phyloP scores from a whole-genome alignment of 2,797 vertebrate species.

The Nothura maculosa region DNA sequence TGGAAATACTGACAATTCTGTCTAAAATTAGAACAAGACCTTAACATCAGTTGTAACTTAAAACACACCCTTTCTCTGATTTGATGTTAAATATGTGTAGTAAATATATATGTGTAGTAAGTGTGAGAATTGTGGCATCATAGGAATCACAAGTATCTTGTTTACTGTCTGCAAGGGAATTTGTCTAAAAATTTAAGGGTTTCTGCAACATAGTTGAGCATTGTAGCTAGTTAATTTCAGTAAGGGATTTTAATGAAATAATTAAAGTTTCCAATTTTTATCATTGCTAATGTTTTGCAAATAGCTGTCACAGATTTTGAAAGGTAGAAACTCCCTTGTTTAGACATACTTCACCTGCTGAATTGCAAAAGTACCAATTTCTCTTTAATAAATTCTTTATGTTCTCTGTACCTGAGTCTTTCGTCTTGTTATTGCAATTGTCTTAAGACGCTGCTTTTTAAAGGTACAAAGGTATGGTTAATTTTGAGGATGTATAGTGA shows the following conservation, averaged over 20 bases:
- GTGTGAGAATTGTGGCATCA: neutral
- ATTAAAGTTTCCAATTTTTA: neutral
- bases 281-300: conserved; percentile 6
- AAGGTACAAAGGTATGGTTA: neutral
- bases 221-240: neutral
- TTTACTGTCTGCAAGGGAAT: neutral
- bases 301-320: conserved; percentile 16
- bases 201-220: neutral
- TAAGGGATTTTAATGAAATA: neutral
- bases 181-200: neutral
- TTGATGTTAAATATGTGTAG: neutral
- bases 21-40: neutral
- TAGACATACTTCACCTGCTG: neutral
- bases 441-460: neutral
- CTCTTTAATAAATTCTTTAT: neutral
- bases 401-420: neutral
- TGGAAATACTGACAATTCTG: neutral
- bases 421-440: neutral
- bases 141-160: neutral
- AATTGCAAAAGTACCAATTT: neutral
- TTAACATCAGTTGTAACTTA: neutral
- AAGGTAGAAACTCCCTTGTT: conserved; percentile 1
- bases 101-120: neutral
- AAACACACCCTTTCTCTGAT: neutral
- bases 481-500: neutral